phyloP scores from a whole-genome alignment of 2,888 invertebrate genomes.

The Mechanitis mazaeus region DNA sequence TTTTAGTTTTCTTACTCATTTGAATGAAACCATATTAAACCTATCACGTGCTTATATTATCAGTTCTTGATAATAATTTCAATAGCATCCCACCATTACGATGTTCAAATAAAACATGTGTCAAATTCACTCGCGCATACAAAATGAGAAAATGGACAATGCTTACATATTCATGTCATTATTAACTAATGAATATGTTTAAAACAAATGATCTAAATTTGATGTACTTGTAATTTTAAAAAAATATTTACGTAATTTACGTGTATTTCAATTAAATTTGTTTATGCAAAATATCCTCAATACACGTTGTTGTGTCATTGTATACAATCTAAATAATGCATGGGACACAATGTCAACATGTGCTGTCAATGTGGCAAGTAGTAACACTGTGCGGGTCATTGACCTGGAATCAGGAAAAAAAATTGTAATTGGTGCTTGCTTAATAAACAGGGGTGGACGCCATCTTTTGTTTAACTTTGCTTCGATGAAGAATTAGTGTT shows the following conservation, averaged over 20 bases:
- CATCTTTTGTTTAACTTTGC: slow-evolving; percentile 2
- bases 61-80: too few relatives aligned
- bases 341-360: slow-evolving; percentile 21
- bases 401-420: slow-evolving; percentile 21
- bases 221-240: too few relatives aligned
- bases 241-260: neutral
- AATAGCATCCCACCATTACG: too few relatives aligned
- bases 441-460: slow-evolving; percentile 3
- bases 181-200: too few relatives aligned
- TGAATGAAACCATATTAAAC: too few relatives aligned
- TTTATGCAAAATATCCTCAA: too few relatives aligned
- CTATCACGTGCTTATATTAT: too few relatives aligned
- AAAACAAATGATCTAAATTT: too few relatives aligned
- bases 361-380: slow-evolving; percentile 12
- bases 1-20: too few relatives aligned
- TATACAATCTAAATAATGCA: slow-evolving; percentile 5
- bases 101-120: slow-evolving; percentile 17
- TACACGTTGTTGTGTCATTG: neutral
- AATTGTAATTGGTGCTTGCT: slow-evolving; percentile 2
- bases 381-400: slow-evolving; percentile 21
- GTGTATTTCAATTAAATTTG: neutral
- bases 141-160: slow-evolving; percentile 1
- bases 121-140: slow-evolving; percentile 22
- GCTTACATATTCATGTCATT: too few relatives aligned
- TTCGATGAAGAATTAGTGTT: slow-evolving; percentile 1